phyloP scores from a whole-genome alignment of 1,140 invertebrate species.

The Drosophila lowei region DNA sequence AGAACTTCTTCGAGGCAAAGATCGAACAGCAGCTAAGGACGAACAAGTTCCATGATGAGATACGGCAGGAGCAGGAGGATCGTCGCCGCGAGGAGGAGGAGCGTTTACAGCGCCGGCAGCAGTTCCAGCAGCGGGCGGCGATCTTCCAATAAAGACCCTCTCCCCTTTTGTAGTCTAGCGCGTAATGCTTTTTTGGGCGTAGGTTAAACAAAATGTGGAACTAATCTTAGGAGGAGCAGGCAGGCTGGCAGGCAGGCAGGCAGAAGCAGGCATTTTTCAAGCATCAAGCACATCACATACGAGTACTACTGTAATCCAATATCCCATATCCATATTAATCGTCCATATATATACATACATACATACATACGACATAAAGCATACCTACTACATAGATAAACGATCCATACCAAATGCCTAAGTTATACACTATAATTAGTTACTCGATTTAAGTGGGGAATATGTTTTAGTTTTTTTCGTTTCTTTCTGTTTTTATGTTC shows the following conservation, averaged over 20 bases:
- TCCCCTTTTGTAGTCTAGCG: constrained; percentile 59
- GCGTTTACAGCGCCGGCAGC: constrained; percentile 88
- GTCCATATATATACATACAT: constrained; percentile 26
- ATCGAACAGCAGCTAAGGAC: constrained; percentile 91
- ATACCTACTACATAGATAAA: constrained; percentile 46
- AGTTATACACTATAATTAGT: constrained; percentile 40
- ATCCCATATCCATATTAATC: constrained; percentile 45
- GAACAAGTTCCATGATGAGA: constrained; percentile 94
- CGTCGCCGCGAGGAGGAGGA: constrained; percentile 91
- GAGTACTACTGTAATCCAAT: constrained; percentile 27
- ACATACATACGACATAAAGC: constrained; percentile 32
- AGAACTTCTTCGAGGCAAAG: constrained; percentile 96
- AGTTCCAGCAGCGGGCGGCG: constrained; percentile 93
- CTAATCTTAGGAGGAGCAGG: constrained; percentile 28
- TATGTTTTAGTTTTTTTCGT: constrained; percentile 33
- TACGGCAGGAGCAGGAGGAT: constrained; percentile 93
- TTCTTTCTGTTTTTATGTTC: constrained; percentile 7
- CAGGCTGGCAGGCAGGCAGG: constrained; percentile 8
- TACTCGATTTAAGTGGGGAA: constrained; percentile 48
- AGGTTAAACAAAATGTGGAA: constrained; percentile 66
- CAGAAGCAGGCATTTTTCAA: constrained; percentile 60
- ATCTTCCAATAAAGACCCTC: constrained; percentile 86
- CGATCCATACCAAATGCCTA: constrained; percentile 74
- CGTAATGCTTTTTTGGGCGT: constrained; percentile 60
- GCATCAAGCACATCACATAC: constrained; percentile 20